Conservation (phyloP, 2,113 vertebrate species). For the Brachypteracias leptosomus region DNA sequence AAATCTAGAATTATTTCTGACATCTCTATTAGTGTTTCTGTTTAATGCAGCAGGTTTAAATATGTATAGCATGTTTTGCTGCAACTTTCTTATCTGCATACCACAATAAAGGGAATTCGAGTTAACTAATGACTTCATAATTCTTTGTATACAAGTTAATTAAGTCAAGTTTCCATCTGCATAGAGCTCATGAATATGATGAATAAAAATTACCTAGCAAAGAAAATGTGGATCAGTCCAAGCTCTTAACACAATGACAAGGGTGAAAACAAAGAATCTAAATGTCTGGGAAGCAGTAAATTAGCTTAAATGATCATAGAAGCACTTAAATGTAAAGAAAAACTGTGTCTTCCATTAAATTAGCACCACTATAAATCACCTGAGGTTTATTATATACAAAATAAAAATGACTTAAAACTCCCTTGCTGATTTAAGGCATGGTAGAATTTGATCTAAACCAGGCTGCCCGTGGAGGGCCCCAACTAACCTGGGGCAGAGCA, state of each 20-base stretch:
- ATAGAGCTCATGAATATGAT: not conserved
- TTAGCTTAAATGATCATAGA: not conserved
- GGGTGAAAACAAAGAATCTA: not conserved
- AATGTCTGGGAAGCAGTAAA: not conserved
- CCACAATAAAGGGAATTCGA: not conserved
- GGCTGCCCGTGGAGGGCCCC: not conserved
- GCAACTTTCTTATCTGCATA: not conserved
- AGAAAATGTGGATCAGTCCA: not conserved
- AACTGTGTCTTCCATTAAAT: not conserved
- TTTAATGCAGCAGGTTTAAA: not conserved
- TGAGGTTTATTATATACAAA: not conserved
- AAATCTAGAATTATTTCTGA: not conserved
- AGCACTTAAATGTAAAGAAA: not conserved
- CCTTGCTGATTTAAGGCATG: not conserved
- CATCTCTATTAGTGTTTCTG: not conserved
- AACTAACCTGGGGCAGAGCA: accelerated
- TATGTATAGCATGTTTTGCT: not conserved
- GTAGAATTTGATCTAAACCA: not conserved
- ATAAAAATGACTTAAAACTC: not conserved
- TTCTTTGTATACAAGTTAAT: not conserved
- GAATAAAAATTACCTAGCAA: not conserved
- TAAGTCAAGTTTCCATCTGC: not conserved
- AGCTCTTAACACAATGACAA: not conserved
- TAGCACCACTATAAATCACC: not conserved
- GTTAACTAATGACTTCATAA: not conserved